Conservation (phyloP, 2,113 vertebrate species). For the Saguinus imperator region DNA sequence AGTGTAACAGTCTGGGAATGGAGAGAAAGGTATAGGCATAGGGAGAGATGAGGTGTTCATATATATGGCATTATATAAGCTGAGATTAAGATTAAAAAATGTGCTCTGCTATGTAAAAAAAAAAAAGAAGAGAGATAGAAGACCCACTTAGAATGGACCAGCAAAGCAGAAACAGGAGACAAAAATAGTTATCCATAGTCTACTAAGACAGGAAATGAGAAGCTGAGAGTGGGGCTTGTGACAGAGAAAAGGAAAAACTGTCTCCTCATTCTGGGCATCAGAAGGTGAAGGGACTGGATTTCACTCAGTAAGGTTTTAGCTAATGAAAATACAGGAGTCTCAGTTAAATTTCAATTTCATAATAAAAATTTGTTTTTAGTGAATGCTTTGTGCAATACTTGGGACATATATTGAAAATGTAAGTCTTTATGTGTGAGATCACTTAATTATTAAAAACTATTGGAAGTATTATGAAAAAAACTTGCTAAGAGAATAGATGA, state of each 20-base stretch:
- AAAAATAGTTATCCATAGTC: neutral
- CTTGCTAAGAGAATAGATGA: neutral
- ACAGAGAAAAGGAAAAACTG: neutral
- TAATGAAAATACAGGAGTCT: neutral
- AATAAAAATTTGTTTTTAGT: neutral
- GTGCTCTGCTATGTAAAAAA: neutral
- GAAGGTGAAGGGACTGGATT: neutral
- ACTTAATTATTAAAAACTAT: neutral
- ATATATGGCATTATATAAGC: neutral
- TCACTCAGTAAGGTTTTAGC: neutral
- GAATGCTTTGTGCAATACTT: neutral
- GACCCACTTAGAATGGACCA: neutral
- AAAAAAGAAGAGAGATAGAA: neutral
- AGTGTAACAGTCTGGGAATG: neutral
- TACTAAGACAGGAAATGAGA: neutral
- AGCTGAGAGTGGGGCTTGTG: neutral
- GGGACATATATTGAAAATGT: neutral
- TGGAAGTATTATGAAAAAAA: neutral
- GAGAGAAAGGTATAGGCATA: neutral
- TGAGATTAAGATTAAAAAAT: conserved; percentile 23
- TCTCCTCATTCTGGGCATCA: neutral
- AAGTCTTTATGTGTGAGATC: neutral
- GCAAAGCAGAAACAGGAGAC: neutral
- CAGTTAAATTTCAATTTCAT: neutral
- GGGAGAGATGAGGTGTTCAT: neutral